Evolutionary conservation across 2,888 invertebrate genomes (phyloP), one percentile per base, ranked within the genome.

Genomic region (Flexamia atlantica): DNA sequence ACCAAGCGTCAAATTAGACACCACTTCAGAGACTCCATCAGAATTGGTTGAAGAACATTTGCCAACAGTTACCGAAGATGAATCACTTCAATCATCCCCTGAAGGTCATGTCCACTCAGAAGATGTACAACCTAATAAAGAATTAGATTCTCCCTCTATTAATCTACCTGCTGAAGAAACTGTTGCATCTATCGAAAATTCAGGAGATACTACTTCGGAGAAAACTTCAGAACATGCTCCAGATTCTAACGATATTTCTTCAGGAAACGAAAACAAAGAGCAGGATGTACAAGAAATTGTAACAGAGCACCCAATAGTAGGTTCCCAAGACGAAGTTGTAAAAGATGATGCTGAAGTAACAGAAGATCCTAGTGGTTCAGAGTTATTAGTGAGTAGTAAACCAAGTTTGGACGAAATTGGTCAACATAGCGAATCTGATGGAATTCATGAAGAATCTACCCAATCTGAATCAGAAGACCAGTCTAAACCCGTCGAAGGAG

Each of bases 1-100:
- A 83, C 42, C 80, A 40, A 50, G 57, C 23, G 36, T 82, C 84
- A 23, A 85, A 84, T 85, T 53, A 25, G 74, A 36, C 25, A 42
- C 32, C 25, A 17, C 14, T 36, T 7, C 3, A 20, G 53, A 83
- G 14, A 32, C 84, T 70, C 42, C 57, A 84, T 28, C 60, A 42
- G 70, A 72, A 9, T 32, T 14, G 57, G 72, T 46, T 28, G 74
- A 83, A 32, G 83, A 74, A 28, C 25, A 64, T 30, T 28, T 28
- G 30, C 17, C 28, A 9, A 10, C 64, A 28, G 30, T 17, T 14
- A 64, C 64, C 1, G 57, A 57, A 2, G 23, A 57, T 23, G 14
- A 20, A 23, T 3, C 57, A n/a, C 7, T 57, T 20, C 23, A 23
- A 7, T 57, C 50, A 50, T 14, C 14, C 5, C 17, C 57, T 57